Base-by-base conservation (phyloP, 1,140 invertebrate genomes). In the Hyles vespertilio region DNA sequence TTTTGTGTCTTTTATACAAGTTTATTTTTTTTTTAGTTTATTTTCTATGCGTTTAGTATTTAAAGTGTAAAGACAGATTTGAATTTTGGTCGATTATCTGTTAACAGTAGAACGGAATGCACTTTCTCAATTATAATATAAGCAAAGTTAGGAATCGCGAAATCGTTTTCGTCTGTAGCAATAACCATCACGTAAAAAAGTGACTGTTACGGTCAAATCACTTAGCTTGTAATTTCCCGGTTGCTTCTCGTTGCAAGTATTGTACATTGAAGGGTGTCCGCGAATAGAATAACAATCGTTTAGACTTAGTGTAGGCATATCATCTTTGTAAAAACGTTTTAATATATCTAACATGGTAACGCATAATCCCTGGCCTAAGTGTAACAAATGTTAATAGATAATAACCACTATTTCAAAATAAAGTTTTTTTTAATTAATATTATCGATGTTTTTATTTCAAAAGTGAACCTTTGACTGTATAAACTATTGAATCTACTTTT, bases 361-460 rank as follows among this genome's bases (percentile, higher is more conserved):
- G 77, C 74, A 78, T 81, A 77, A 77, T 77, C 79, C 75, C 77
- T 71, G 85, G 82, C 85, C 84, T 88, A 88, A 86, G 54, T 78
- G 69, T 88, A 88, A 85, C 75, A 78, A 22, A 77, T 87, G 86
- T 89, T 89, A 87, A 89, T 89, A 87, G 86, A 86, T 89, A 89
- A 89, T 88, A 87, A 88, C 86, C 84, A 86, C 75, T 79, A 81
- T 76, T 87, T 87, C 77, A 87, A 86, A 88, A 87, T 87, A 89
- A 89, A 87, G 79, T 80, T 87, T 87, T 86, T 86, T 83, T 69
- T 72, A 68, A 61, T 63, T 81, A 82, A 75, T 82, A 72, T 71
- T 63, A 61, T 60, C 44, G 33, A 9, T 74, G 59, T 75, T 70
- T 50, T 69, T 55, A 69, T 68, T 70, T 33, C 22, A 22, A 22